Base-by-base conservation (phyloP, 2,888 invertebrate species). In the Pristionchus mayeri region DNA sequence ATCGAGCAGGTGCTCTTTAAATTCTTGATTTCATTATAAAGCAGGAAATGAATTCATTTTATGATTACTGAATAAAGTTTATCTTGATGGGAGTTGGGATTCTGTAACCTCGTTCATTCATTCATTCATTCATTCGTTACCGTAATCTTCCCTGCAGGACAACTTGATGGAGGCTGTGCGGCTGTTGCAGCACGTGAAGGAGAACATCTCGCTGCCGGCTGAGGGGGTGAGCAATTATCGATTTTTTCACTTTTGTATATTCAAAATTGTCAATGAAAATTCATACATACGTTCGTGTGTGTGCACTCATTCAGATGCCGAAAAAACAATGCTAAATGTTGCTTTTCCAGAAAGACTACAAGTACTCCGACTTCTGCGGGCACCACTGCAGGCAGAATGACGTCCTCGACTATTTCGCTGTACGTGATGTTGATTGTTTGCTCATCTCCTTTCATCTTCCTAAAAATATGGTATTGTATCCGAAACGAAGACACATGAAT, bases 331-430 rank as follows among this genome's bases (percentile, higher is more conserved):
- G 3, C 54, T 13, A 54, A 54, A 54, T 54, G 54, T 16, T 16
- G 21, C 16, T 21, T 13, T n/a, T 21, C 13, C 54, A 16, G 54
- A 54, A 44, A 13, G 44, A 44, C 7, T 13, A 44, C 44, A 44
- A 44, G 6, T 78, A 90, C 86, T 84, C 85, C 7, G 87, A 90
- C 60, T 89, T 92, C 84, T 92, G 92, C 84, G 91, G 91, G 0
- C 89, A 88, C 16, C 92, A 91, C 79, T 92, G 92, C 79, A 88
- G 89, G n/a, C 86, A 91, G 34, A 91, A 91, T 76, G 85, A 85
- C 54, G 86, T 87, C 48, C 81, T 92, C 18, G 78, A 87, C 79
- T 90, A 88, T 75, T 90, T 87, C 84, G 88, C 44, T 44, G 90
- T 44, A 44, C 13, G 6, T 44, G 44, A 9, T 44, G 44, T 44